Evolutionary conservation across 2,113 vertebrate genomes (phyloP), one percentile per base, ranked within the genome.

Genomic region (Micronycteris hirsuta): DNA sequence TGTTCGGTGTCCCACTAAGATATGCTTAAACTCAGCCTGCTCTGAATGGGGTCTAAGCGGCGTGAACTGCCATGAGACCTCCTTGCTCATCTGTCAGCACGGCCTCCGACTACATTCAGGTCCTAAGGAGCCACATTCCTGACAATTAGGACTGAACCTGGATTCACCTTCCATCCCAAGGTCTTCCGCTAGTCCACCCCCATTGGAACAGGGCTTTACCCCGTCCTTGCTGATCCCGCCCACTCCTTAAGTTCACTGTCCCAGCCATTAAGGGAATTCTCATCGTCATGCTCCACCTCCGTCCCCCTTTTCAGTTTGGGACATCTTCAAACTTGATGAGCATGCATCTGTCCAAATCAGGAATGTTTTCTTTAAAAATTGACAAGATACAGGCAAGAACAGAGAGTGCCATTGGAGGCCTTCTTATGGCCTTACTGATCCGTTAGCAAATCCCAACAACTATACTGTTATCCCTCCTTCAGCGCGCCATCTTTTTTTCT

Each of bases 401-500:
- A 76, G 56, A 47, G 58, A 85, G 56, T 28, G 28, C 36, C 16
- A 3, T 47, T 24, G 14, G 56, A 68, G 61, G 8, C 31, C 5
- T 82, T 52, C 49, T 68, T 13, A 38, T 1, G 17, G 68, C 7
- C 14, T 47, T 54, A 14, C 4, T 26, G 26, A 15, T 26, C 3
- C 20, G 17, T 24, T 82, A 54, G 67, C 68, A 71, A 47, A 70
- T 63, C 36, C 36, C 73, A 77, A 28, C 43, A 3, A 24, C 17
- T 5, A 9, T 2, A 2, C 58, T 4, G 0, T 45, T 20, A 3
- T 20, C 38, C 33, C 7, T 3, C 20, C 26, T 17, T 70, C 26
- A 5, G 24, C 20, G 41, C 31, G 45, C n/a, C 26, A 3, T 36
- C 12, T 93, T 70, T 28, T 26, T 36, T 43, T n/a, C n/a, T n/a